Conservation (phyloP, 2,797 vertebrate species). For the Thripadectes ignobilis region DNA sequence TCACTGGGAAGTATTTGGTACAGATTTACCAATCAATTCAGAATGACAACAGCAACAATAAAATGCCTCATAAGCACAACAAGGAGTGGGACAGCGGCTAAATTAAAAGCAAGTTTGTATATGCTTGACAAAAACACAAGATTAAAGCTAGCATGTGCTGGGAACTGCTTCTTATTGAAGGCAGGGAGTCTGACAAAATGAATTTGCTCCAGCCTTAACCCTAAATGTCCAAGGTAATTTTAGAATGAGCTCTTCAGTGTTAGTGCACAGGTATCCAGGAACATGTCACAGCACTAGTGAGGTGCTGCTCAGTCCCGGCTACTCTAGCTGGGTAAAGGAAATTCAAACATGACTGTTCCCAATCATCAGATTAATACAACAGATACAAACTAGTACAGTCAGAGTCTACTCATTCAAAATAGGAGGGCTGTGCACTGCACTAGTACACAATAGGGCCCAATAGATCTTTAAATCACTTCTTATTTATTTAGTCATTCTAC, state of each 20-base stretch:
- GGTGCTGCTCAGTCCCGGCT: background rate
- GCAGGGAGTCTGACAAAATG: background rate
- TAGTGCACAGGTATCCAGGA: background rate
- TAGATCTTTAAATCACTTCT: background rate
- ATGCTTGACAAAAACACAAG: conserved; percentile 8
- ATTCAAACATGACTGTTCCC: background rate
- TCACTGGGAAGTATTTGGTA: conserved; percentile 1
- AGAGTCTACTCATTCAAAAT: background rate
- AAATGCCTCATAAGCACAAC: conserved; percentile 35
- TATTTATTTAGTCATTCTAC: background rate
- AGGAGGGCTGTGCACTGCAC: background rate
- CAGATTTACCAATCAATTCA: conserved; percentile 35
- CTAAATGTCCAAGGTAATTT: background rate
- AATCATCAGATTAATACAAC: background rate
- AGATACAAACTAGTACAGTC: background rate
- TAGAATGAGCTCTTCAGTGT: background rate
- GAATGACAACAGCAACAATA: conserved; percentile 42
- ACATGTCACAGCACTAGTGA: fast-evolving
- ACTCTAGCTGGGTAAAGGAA: background rate
- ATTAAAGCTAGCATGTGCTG: conserved; percentile 1
- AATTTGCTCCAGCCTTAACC: background rate
- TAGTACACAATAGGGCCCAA: background rate
- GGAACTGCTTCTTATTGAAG: background rate
- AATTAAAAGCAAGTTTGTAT: conserved; percentile 46
- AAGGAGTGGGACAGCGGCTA: background rate